Conservation (phyloP, 2,888 invertebrate genomes). For the Gasteruption jaculator region DNA sequence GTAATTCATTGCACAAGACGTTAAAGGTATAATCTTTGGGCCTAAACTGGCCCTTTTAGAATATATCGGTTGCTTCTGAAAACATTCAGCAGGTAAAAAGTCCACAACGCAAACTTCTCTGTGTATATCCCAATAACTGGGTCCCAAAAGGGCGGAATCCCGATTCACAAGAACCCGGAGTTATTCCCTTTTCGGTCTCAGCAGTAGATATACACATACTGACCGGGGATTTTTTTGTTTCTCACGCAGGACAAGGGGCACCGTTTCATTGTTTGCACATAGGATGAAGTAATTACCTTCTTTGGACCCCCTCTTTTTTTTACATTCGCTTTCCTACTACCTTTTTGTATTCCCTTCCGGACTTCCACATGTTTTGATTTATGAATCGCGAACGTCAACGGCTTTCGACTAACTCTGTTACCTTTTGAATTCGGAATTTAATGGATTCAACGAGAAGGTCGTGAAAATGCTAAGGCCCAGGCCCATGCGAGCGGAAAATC, state of each 20-base stretch:
- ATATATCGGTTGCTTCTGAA: constrained; percentile 35
- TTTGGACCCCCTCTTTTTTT: constrained; percentile 19
- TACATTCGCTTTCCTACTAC: constrained; percentile 12
- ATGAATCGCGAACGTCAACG: constrained; percentile 26
- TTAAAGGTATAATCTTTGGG: constrained; percentile 42
- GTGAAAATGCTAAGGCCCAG: too few relatives aligned
- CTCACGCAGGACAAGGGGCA: constrained; percentile 43
- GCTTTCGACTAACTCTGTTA: constrained; percentile 14
- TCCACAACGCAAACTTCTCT: constrained; percentile 10
- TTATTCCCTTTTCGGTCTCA: too few relatives aligned
- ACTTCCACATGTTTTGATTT: constrained; percentile 27
- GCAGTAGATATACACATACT: constrained; percentile 25
- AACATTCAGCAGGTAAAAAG: constrained; percentile 33
- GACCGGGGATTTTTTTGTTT: constrained; percentile 43
- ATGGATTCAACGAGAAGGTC: too few relatives aligned
- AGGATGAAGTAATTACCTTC: constrained; percentile 47
- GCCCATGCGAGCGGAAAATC: too few relatives aligned
- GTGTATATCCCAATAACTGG: not conserved
- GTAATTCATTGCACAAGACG: constrained; percentile 48
- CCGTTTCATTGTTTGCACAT: constrained; percentile 46
- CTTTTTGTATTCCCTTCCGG: too few relatives aligned
- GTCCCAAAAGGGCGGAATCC: constrained; percentile 21
- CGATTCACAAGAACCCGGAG: too few relatives aligned
- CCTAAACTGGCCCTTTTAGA: constrained; percentile 25
- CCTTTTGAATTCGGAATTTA: too few relatives aligned